phyloP scores from a whole-genome alignment of 2,113 vertebrate genomes.

The Gadus macrocephalus region DNA sequence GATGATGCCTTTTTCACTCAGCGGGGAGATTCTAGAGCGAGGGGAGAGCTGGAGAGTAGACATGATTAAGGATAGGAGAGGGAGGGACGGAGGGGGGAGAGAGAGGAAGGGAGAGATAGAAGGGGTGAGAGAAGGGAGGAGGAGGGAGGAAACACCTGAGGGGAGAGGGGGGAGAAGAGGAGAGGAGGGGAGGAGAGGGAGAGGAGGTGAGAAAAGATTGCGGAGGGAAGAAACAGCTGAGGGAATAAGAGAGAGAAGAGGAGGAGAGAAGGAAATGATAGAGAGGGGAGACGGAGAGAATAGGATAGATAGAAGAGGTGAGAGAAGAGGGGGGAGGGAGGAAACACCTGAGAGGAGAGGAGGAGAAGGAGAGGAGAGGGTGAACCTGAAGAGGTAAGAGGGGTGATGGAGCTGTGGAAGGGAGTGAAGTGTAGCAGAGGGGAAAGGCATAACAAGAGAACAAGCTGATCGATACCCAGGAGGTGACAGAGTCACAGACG shows the following conservation, averaged over 20 bases:
- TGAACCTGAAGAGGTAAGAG: neutral
- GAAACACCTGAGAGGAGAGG: neutral
- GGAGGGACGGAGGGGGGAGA: neutral
- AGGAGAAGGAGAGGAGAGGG: neutral
- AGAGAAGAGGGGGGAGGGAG: neutral
- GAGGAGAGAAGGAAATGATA: neutral
- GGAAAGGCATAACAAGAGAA: neutral
- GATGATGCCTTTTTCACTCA: constrained; percentile 61
- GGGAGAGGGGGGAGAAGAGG: constrained; percentile 4
- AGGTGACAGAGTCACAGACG: neutral
- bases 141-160: neutral
- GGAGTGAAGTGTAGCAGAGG: neutral
- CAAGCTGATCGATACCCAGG: neutral
- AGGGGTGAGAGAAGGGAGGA: too few species aligned
- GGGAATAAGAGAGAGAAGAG: neutral
- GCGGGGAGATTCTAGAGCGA: constrained; percentile 35
- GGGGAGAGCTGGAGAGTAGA: constrained; percentile 4
- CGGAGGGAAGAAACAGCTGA: too few species aligned
- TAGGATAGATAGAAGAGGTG: neutral
- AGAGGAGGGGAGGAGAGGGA: neutral
- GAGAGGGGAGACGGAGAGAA: neutral
- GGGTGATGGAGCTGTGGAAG: neutral
- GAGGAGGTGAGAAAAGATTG: too few species aligned
- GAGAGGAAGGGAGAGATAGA: neutral
- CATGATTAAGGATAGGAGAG: neutral